A percentile compares a stretch with the other conserved stretches of the same genome.
phyloP scores from a whole-genome alignment of 2,888 invertebrate genomes.

The Clistopyga incitator region DNA sequence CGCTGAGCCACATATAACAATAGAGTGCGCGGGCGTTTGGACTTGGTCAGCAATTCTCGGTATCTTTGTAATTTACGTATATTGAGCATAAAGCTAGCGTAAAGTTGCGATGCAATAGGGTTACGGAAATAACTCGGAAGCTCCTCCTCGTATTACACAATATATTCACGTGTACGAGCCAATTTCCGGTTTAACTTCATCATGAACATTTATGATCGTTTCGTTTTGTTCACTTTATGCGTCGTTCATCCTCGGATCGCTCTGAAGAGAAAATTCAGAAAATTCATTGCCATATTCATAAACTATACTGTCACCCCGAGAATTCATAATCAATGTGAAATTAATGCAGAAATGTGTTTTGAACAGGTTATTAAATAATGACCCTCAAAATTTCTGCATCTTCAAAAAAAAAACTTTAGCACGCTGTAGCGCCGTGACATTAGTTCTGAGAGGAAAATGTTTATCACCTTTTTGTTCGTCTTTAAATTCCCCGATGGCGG shows the following conservation, averaged over 20 bases:
- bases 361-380: too few species aligned
- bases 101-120: neutral
- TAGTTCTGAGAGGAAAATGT: too few species aligned
- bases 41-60: neutral
- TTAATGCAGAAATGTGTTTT: neutral
- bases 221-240: slow-evolving; percentile 22
- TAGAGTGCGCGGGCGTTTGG: neutral
- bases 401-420: too few species aligned
- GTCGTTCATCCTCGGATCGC: neutral
- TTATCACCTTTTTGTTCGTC: too few species aligned
- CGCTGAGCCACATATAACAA: neutral
- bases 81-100: neutral
- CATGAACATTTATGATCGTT: slow-evolving; percentile 21
- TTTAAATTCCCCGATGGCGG: too few species aligned
- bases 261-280: too few species aligned
- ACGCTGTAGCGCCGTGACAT: too few species aligned
- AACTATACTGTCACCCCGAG: neutral
- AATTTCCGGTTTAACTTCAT: slow-evolving; percentile 18
- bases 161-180: neutral
- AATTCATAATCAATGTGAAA: neutral
- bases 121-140: slow-evolving; percentile 4
- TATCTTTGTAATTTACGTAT: neutral
- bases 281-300: neutral
- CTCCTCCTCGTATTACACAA: neutral
- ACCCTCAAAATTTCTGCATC: too few species aligned